Conservation (phyloP, 2,113 vertebrate species). For the Centropus unirufus region DNA sequence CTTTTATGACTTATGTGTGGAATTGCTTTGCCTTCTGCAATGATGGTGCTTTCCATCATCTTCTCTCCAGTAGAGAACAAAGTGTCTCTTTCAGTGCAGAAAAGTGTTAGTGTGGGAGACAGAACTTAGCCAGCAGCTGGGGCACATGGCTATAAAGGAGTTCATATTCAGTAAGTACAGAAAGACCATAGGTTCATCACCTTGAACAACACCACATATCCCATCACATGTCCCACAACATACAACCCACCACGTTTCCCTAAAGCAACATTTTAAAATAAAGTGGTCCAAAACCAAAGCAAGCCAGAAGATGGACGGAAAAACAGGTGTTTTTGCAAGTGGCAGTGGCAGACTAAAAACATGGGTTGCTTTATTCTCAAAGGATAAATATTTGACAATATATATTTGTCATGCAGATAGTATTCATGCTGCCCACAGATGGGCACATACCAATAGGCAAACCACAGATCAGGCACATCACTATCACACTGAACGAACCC, state of each 20-base stretch:
- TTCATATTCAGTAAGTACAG: background rate
- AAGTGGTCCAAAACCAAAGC: background rate
- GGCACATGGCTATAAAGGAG: background rate
- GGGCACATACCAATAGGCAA: background rate
- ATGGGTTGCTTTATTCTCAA: background rate
- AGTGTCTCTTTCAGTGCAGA: background rate
- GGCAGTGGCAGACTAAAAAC: background rate
- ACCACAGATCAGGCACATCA: slow-evolving; percentile 45
- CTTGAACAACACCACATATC: background rate
- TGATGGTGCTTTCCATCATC: background rate
- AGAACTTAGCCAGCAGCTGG: slow-evolving; percentile 10
- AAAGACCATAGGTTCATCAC: background rate
- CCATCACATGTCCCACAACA: background rate
- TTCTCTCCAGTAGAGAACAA: slow-evolving; percentile 13
- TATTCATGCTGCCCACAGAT: background rate
- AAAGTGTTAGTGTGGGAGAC: background rate
- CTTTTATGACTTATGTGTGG: background rate
- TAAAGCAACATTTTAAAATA: background rate
- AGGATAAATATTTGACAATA: background rate
- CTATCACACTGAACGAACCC: background rate
- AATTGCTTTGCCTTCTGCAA: background rate
- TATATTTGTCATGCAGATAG: background rate
- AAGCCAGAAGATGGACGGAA: background rate
- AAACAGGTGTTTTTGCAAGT: background rate
- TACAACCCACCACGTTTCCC: fast-evolving